Evolutionary conservation across 2,888 invertebrate genomes (phyloP).

Genomic region (Yponomeuta cagnagella): DNA sequence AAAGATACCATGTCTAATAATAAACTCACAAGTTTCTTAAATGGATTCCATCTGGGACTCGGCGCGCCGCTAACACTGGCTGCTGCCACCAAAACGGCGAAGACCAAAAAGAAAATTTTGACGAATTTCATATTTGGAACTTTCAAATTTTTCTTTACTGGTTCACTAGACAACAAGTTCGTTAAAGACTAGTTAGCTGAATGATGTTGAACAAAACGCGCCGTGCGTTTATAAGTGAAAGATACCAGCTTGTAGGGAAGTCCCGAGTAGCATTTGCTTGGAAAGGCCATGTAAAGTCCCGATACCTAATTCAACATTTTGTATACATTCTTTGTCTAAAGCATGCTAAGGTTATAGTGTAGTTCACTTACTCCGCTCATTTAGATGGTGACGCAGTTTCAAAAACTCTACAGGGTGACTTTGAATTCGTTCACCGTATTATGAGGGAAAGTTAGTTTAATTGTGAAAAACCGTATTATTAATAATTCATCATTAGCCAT

Average conservation of each 20-base stretch:
- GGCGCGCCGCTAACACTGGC: conserved; percentile 33
- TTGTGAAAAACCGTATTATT: too few species aligned
- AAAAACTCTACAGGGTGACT: too few species aligned
- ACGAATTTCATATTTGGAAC: conserved; percentile 37
- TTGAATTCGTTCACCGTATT: too few species aligned
- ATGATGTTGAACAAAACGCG: neutral
- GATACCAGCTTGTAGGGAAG: neutral
- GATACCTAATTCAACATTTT: neutral
- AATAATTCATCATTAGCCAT: too few species aligned
- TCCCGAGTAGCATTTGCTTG: neutral
- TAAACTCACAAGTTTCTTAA: conserved; percentile 45
- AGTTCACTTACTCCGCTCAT: too few species aligned
- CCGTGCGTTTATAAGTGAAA: neutral
- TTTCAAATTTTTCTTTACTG: neutral
- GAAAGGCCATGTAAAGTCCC: neutral
- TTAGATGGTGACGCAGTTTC: too few species aligned
- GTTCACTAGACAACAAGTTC: neutral
- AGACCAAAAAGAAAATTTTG: conserved; percentile 37
- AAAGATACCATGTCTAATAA: neutral
- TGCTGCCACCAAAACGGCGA: conserved; percentile 36
- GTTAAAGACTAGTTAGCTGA: neutral
- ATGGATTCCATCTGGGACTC: conserved; percentile 40
- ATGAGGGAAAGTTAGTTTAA: too few species aligned
- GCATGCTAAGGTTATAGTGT: neutral
- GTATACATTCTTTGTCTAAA: neutral